Evolutionary conservation across 2,888 invertebrate species (phyloP), one percentile per base, ranked within the genome.

Genomic region (Xylota sylvarum): DNA sequence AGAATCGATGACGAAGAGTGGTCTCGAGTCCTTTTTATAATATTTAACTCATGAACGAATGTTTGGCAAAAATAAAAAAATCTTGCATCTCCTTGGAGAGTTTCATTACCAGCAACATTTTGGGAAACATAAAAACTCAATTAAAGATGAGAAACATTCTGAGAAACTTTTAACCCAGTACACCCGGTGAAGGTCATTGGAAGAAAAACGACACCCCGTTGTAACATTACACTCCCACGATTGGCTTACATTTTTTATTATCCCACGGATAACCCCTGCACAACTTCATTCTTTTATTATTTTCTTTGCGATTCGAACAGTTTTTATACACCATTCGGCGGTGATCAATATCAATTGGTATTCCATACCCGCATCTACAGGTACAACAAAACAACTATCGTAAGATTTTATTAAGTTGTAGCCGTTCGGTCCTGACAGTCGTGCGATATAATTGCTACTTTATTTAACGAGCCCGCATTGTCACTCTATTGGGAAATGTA

Each of bases 331-430:
- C 56, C 27, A 35, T 14, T 56, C 17, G 43, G 40, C 17, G 43
- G 40, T 40, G 23, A 7, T 60, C 37, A 23, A 60, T 60, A 27
- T 60, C 40, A 60, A 60, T 60, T 60, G 37, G 23, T 40, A 40
- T 58, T 19, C 37, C 12, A 37, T 58, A 58, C 3, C 17, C 12
- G 43, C 10, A 9, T 10, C 46, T 3, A 19, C 56, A 70, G 58
- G 70, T 70, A 43, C 30, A 35, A 37, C 12, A 37, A 37, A 37
- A 48, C 43, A 58, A 58, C 46, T 35, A 58, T 56, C 70, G 30
- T 70, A 58, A 58, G 70, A 70, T 70, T 70, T 70, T 70, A 70
- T 70, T 70, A 46, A 70, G 56, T 69, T 69, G 69, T 55, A 69
- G n/a, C 58, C 4, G 23, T 23, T 23, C 30, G 23, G 14, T 55